Evolutionary conservation across 2,113 vertebrate species (phyloP).

Genomic region (Atherinomorus stipes): DNA sequence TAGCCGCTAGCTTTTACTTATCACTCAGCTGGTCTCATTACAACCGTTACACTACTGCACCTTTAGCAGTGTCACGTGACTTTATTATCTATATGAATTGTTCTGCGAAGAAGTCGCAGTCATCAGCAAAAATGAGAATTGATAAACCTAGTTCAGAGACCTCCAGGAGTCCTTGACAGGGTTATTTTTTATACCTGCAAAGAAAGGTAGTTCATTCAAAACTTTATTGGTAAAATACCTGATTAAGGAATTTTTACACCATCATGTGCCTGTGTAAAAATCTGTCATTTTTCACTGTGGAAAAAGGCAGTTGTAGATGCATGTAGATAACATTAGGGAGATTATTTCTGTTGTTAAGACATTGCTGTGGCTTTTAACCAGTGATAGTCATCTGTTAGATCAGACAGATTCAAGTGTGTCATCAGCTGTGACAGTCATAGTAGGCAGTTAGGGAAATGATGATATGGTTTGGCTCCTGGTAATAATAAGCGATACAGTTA

Average conservation of each 20-base stretch:
- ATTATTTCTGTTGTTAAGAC: neutral
- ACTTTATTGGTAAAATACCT: neutral
- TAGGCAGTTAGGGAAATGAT: slow-evolving; percentile 26
- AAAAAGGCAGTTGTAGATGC: no score
- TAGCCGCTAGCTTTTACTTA: neutral
- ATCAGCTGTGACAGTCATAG: slow-evolving; percentile 52
- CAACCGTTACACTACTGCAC: neutral
- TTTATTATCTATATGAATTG: neutral
- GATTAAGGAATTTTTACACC: neutral
- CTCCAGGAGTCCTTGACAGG: slow-evolving; percentile 71
- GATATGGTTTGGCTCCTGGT: slow-evolving; percentile 48
- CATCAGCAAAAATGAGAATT: slow-evolving; percentile 3
- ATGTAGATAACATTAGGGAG: neutral
- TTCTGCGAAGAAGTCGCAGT: neutral
- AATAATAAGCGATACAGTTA: slow-evolving; percentile 72
- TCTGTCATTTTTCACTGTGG: no score
- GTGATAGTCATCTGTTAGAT: slow-evolving; percentile 16
- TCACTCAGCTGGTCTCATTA: slow-evolving; percentile 16
- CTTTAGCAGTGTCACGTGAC: neutral
- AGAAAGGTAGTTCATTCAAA: neutral
- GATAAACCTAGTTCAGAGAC: slow-evolving; percentile 46
- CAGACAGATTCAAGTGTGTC: slow-evolving; percentile 44
- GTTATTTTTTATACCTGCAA: neutral
- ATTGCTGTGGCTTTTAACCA: neutral
- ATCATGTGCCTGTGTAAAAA: no score